Conservation (phyloP, 2,113 vertebrate genomes). For the Cyprinodon variegatus region DNA sequence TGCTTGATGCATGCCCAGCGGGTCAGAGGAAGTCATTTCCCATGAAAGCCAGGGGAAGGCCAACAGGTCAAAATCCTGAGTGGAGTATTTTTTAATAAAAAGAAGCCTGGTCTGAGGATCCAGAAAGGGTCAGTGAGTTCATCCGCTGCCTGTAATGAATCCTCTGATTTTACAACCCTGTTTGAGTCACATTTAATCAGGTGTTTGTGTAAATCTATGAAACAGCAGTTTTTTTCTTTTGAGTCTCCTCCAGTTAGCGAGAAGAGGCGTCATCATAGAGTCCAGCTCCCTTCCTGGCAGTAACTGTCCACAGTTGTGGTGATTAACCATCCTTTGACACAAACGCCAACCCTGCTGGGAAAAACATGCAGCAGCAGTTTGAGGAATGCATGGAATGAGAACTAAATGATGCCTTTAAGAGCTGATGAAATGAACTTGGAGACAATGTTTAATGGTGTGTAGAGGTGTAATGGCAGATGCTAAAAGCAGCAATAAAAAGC, state of each 20-base stretch:
- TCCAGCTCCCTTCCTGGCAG: conserved; percentile 41
- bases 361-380: conserved; percentile 53
- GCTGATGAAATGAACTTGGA: conserved; percentile 54
- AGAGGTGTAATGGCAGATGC: conserved; percentile 31
- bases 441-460: conserved; percentile 54
- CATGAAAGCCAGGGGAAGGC: conserved; percentile 13
- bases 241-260: conserved; percentile 5
- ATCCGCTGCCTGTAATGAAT: conserved; percentile 36
- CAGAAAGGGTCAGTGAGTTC: conserved; percentile 44
- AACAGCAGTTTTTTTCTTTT: background rate
- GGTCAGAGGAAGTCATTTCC: conserved; percentile 41
- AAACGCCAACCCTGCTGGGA: conserved; percentile 57
- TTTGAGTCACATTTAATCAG: conserved; percentile 64
- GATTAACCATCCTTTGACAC: conserved; percentile 55
- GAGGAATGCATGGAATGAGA: conserved; percentile 38
- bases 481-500: conserved; percentile 47
- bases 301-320: conserved; percentile 39
- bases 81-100: conserved; percentile 40
- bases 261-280: conserved; percentile 14
- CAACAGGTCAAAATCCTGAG: conserved; percentile 14
- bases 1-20: conserved; percentile 1
- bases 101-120: conserved; percentile 22
- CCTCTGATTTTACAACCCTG: conserved; percentile 62
- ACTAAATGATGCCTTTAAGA: conserved; percentile 70
- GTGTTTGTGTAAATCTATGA: conserved; percentile 28